A percentile compares a stretch with the other conserved stretches of the same genome.
Conservation (phyloP, 2,888 invertebrate genomes). For the Notodonta ziczac region DNA sequence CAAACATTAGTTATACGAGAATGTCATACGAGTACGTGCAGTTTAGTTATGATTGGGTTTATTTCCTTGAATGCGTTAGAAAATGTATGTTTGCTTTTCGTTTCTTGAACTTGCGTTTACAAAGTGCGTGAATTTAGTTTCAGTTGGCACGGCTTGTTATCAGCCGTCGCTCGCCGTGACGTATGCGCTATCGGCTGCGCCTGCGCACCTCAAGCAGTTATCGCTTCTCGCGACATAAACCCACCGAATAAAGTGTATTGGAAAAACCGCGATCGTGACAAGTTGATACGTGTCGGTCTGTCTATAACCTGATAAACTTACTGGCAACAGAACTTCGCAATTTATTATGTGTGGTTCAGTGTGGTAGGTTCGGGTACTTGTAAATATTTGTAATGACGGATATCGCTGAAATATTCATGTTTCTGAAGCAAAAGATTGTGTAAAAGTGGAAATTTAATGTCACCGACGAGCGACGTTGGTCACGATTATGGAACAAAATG, state of each 20-base stretch:
- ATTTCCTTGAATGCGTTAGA: neutral
- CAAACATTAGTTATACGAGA: no score
- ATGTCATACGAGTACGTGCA: no score
- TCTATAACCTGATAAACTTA: constrained; percentile 1
- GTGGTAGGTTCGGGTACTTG: constrained; percentile 1
- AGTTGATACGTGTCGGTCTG: neutral
- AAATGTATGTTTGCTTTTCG: neutral
- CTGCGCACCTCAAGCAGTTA: constrained; percentile 33
- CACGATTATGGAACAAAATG: constrained; percentile 40
- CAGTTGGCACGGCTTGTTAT: constrained; percentile 28
- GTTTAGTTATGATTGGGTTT: no score
- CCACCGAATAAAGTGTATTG: neutral
- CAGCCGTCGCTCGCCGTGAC: constrained; percentile 34
- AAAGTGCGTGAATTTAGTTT: constrained; percentile 30
- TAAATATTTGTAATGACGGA: neutral
- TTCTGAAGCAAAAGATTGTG: constrained; percentile 14
- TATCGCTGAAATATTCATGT: neutral
- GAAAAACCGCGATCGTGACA: neutral
- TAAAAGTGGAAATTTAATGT: constrained; percentile 15
- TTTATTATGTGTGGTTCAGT: neutral
- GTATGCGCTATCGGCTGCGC: constrained; percentile 35
- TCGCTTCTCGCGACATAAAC: constrained; percentile 18
- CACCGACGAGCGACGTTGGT: constrained; percentile 24
- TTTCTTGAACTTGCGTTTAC: neutral
- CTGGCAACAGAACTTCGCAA: neutral